phyloP scores from a whole-genome alignment of 1,140 invertebrate species.

The Camponotus floridanus region DNA sequence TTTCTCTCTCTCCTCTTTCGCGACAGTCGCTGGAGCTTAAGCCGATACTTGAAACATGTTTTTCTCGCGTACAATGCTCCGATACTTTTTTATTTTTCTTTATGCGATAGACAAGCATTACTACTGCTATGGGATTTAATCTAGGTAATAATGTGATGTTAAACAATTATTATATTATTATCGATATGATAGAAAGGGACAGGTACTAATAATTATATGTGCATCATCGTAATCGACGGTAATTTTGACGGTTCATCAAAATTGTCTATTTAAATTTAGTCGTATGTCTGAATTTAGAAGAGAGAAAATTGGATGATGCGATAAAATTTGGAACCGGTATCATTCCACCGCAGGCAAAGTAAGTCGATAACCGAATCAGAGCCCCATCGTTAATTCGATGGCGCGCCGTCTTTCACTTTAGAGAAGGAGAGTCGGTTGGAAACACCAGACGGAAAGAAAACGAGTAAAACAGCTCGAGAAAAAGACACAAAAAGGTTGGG shows the following conservation, averaged over 20 bases:
- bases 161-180: neutral
- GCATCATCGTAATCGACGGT: too few relatives aligned
- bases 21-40: neutral
- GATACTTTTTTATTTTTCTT: slow-evolving; percentile 1
- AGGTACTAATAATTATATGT: too few relatives aligned
- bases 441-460: slow-evolving; percentile 52
- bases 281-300: too few relatives aligned
- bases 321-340: too few relatives aligned
- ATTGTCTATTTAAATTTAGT: too few relatives aligned
- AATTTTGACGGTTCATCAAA: too few relatives aligned
- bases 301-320: too few relatives aligned
- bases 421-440: slow-evolving; percentile 17
- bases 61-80: slow-evolving; percentile 16
- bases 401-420: too few relatives aligned
- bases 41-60: slow-evolving; percentile 24
- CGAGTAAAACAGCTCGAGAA: slow-evolving; percentile 48
- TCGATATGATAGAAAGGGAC: too few relatives aligned
- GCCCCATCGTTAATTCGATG: too few relatives aligned
- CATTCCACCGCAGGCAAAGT: too few relatives aligned
- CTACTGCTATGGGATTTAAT: neutral
- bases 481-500: slow-evolving; percentile 34
- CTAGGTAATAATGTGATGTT: neutral
- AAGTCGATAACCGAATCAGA: too few relatives aligned
- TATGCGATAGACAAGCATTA: neutral
- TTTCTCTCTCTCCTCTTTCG: neutral